Evolutionary conservation across 2,797 vertebrate genomes (phyloP).

Genomic region (Sylvilagus floridanus): DNA sequence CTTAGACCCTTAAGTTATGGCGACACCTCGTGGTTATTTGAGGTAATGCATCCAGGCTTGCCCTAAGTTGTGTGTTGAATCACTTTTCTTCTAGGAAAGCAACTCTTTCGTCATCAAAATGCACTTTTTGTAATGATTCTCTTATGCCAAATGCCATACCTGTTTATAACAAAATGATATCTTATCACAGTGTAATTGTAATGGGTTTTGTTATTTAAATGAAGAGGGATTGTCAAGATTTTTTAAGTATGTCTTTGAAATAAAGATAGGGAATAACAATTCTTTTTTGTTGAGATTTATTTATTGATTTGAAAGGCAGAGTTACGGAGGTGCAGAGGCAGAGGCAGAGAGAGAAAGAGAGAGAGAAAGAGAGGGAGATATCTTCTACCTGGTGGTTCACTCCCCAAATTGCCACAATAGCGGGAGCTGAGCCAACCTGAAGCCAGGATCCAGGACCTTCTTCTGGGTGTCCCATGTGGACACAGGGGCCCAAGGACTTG

Average conservation of each 20-base stretch:
- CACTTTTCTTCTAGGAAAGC: not conserved
- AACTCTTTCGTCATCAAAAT: not conserved
- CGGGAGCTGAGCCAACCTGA: no score
- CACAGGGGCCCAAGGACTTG: no score
- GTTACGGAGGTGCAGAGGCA: no score
- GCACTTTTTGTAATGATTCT: not conserved
- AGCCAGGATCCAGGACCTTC: no score
- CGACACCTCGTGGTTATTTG: conserved; percentile 63
- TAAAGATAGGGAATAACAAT: not conserved
- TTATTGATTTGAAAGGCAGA: no score
- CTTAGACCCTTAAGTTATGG: conserved; percentile 48
- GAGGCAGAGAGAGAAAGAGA: no score
- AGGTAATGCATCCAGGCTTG: not conserved
- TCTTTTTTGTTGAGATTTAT: not conserved
- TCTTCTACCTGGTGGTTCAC: no score
- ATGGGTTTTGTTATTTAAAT: not conserved
- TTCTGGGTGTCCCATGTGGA: no score
- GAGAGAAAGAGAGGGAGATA: no score
- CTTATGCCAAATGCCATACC: not conserved
- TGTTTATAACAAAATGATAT: not conserved
- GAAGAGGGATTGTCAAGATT: not conserved
- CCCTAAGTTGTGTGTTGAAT: not conserved
- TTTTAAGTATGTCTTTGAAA: not conserved
- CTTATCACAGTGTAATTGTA: not conserved
- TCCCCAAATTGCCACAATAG: no score